Base-by-base conservation (phyloP, 2,797 vertebrate genomes). In the Scomberomorus guttatus region DNA sequence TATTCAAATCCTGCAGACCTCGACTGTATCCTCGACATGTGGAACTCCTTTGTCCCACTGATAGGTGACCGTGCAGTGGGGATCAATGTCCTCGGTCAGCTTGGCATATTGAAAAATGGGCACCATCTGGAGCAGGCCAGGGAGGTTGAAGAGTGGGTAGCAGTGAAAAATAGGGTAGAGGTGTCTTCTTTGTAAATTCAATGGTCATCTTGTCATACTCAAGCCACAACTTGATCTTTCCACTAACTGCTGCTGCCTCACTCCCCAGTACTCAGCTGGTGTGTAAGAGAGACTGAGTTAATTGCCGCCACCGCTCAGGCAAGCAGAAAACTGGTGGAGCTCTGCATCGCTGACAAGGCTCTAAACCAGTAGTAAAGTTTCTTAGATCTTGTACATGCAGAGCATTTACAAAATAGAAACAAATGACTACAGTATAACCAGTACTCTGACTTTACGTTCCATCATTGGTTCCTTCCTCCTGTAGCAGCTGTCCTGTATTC, bases 51-150 rank as follows among this genome's bases (percentile, higher is more conserved):
- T 73, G 66, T 84, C 44, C 32, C 20, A 54, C 63, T 82, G 65
- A 72, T 59, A 52, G 65, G 15, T 72, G 79, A 74, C 79, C 70
- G 20, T 32, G 50, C 59, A 22, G 69, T 56, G n/a, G 34, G 51
- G 66, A 77, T 82, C 74, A 65, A 51, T 67, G 50, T 32, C 56
- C 65, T 66, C 59, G n/a, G 59, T 46, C 54, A 17, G 46, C 39
- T 32, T 62, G 58, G 54, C 57, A 32, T 13, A 9, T n/a, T 80
- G 71, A 80, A 63, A 65, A 79, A 78, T 66, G 37, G 58, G 7
- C 2, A 6, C 77, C 80, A 87, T 84, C 80, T 82, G 74, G 66
- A 51, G 42, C 20, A 12, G 74, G 67, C 63, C 74, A 24, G 46
- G 6, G 29, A 56, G 82, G 74, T 78, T 44, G 2, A 15, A 0